phyloP scores from a whole-genome alignment of 2,113 vertebrate species.

The Monopterus albus region DNA sequence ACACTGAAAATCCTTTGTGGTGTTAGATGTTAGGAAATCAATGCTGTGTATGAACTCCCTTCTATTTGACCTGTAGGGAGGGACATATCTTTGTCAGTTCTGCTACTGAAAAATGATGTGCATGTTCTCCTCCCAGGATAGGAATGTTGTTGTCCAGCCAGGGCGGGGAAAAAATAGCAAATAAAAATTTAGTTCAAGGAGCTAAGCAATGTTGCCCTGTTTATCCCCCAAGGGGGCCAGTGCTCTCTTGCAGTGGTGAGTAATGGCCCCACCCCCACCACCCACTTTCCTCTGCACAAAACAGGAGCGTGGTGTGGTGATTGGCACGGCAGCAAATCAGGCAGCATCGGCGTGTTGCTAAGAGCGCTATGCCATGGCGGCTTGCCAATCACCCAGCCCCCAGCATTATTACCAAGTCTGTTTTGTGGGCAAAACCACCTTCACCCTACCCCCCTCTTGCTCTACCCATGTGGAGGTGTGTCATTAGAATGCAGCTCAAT shows the following conservation, averaged over 20 bases:
- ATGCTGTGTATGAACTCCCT: slow-evolving; percentile 14
- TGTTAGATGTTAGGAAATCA: neutral
- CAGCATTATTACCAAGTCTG: slow-evolving; percentile 47
- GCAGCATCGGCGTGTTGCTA: slow-evolving; percentile 40
- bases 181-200: slow-evolving; percentile 67
- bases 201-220: slow-evolving; percentile 69
- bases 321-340: slow-evolving; percentile 67
- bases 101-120: slow-evolving; percentile 56
- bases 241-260: slow-evolving; percentile 81
- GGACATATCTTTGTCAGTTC: slow-evolving; percentile 34
- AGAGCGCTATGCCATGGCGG: slow-evolving; percentile 42
- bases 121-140: slow-evolving; percentile 73
- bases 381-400: slow-evolving; percentile 61
- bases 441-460: neutral
- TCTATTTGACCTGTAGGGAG: slow-evolving; percentile 38
- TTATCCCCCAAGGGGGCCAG: slow-evolving; percentile 61
- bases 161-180: slow-evolving; percentile 65
- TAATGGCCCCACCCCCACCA: slow-evolving; percentile 74
- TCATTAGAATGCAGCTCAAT: slow-evolving; percentile 78
- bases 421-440: slow-evolving; percentile 46
- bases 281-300: slow-evolving; percentile 68
- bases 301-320: slow-evolving; percentile 57
- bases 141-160: slow-evolving; percentile 82
- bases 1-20: neutral
- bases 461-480: slow-evolving; percentile 53